Conservation (phyloP, 2,797 vertebrate species). For the Mus spretus region DNA sequence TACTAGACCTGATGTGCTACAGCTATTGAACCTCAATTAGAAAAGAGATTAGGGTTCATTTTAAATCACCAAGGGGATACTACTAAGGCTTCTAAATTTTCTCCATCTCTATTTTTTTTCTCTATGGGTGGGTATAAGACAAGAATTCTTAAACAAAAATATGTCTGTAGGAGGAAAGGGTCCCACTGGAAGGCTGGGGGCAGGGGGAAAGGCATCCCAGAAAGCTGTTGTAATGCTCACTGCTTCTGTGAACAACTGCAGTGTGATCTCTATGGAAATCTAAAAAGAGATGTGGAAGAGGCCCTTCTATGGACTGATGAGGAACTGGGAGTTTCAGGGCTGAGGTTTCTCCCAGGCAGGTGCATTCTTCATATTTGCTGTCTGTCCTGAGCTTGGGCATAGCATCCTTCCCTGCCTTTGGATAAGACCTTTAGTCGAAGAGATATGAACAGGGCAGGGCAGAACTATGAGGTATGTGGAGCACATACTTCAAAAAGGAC, state of each 20-base stretch:
- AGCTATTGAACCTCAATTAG: neutral
- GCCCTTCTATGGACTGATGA: rapidly evolving
- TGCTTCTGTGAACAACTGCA: neutral
- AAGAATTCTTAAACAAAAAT: neutral
- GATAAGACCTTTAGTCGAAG: neutral
- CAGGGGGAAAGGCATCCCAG: neutral
- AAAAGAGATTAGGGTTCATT: slow-evolving; percentile 32
- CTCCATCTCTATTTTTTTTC: neutral
- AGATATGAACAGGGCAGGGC: neutral
- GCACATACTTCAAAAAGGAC: neutral
- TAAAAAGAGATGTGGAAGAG: neutral
- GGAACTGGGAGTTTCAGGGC: neutral
- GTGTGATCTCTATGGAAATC: neutral
- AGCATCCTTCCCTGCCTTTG: neutral
- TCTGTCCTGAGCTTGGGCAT: neutral
- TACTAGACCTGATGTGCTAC: neutral
- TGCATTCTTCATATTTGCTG: neutral
- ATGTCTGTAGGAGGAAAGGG: neutral
- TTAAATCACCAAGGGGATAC: neutral
- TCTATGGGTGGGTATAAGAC: neutral
- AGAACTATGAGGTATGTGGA: neutral
- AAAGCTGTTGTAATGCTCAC: neutral
- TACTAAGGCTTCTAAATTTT: neutral
- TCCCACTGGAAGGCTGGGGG: neutral
- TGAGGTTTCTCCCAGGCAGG: neutral